Conservation (phyloP, 2,797 vertebrate species). For the Neosalanx taihuensis region DNA sequence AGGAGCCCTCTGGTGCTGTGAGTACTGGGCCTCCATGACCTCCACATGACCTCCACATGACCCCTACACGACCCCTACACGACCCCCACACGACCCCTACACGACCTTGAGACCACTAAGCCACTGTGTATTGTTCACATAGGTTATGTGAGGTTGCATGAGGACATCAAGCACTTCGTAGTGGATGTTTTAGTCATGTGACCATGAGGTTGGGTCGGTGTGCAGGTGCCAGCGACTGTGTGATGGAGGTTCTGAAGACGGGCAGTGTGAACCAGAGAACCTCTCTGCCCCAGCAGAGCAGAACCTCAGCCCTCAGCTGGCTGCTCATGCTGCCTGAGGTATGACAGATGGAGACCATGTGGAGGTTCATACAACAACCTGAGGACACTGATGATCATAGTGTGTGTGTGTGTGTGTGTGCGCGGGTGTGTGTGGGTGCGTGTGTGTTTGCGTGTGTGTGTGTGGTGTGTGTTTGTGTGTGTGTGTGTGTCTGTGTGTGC, state of each 20-base stretch:
- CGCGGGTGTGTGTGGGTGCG: background rate
- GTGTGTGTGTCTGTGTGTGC: too few relatives aligned
- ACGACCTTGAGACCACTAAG: background rate
- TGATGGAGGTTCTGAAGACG: slow-evolving; percentile 73
- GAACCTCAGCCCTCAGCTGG: slow-evolving; percentile 56
- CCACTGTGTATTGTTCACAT: background rate
- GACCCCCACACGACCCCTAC: background rate
- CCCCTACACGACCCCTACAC: background rate
- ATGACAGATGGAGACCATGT: background rate
- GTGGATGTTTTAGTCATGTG: background rate
- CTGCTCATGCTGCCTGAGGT: slow-evolving; percentile 74
- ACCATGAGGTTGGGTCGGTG: background rate
- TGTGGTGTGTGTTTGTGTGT: too few relatives aligned
- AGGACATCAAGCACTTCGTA: background rate
- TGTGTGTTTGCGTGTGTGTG: background rate
- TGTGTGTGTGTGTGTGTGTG: background rate
- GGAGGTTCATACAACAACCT: background rate
- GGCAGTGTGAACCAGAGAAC: slow-evolving; percentile 67
- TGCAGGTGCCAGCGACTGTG: slow-evolving; percentile 76
- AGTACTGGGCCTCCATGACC: slow-evolving; percentile 56
- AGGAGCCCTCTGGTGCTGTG: slow-evolving; percentile 87
- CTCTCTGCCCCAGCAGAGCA: slow-evolving; percentile 64
- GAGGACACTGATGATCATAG: background rate
- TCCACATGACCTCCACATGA: background rate
- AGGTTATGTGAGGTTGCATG: background rate